Conservation (phyloP, 2,113 vertebrate species). For the Craseonycteris thonglongyai region DNA sequence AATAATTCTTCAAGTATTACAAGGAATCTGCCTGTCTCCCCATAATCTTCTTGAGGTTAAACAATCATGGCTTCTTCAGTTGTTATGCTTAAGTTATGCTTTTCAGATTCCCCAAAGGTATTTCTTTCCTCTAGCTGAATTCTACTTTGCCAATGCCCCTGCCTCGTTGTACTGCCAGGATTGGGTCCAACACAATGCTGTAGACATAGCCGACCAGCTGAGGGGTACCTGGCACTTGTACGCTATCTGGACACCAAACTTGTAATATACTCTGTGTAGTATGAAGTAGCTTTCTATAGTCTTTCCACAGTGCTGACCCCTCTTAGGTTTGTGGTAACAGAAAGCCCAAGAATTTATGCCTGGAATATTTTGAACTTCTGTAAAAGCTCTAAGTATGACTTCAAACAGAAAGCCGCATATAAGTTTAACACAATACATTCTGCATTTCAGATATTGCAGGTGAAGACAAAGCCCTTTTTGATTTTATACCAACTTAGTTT, state of each 20-base stretch:
- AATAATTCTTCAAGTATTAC: conserved; percentile 17
- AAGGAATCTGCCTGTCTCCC: neutral
- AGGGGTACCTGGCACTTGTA: neutral
- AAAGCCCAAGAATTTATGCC: conserved; percentile 20
- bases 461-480: neutral
- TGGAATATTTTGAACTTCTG: neutral
- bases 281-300: neutral
- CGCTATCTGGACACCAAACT: neutral
- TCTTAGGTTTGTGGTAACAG: conserved; percentile 5
- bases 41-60: conserved; percentile 25
- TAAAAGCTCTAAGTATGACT: neutral
- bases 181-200: neutral
- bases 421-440: neutral
- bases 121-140: neutral
- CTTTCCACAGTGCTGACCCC: neutral
- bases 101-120: neutral
- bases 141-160: neutral
- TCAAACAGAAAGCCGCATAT: neutral
- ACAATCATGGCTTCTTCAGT: neutral
- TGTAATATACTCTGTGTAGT: neutral
- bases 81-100: neutral
- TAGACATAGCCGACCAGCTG: neutral
- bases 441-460: neutral
- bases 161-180: neutral
- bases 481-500: neutral